phyloP scores from a whole-genome alignment of 2,797 vertebrate genomes.

The Loris lydekkerianus region DNA sequence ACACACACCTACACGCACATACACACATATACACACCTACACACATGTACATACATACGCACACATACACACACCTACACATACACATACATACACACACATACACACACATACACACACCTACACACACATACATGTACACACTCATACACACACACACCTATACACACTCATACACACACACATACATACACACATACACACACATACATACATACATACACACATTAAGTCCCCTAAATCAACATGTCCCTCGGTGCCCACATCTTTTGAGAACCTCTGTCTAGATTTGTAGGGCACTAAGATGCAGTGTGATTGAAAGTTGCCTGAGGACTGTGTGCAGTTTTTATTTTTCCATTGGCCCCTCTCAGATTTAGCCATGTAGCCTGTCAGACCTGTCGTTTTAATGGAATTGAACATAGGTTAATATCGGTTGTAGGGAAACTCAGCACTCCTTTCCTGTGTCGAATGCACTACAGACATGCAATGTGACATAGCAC shows the following conservation, averaged over 20 bases:
- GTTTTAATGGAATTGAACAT: background rate
- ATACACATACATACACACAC: too few species aligned
- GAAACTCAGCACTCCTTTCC: background rate
- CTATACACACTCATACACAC: too few species aligned
- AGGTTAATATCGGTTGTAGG: background rate
- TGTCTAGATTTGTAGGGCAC: background rate
- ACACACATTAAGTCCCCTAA: background rate
- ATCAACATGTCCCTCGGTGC: background rate
- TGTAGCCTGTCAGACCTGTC: background rate
- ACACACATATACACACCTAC: too few species aligned
- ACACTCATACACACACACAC: too few species aligned
- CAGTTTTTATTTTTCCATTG: background rate
- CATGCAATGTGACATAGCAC: background rate
- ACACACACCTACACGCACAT: too few species aligned
- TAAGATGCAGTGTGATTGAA: too few species aligned
- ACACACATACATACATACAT: fast-evolving
- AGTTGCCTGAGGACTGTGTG: background rate
- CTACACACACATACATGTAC: too few species aligned
- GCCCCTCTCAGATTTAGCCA: background rate
- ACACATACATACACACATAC: too few species aligned
- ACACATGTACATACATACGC: too few species aligned
- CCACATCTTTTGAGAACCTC: background rate
- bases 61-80: too few species aligned
- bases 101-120: too few species aligned
- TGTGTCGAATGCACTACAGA: background rate